Evolutionary conservation across 2,797 vertebrate species (phyloP), one percentile per base, ranked within the genome.

Genomic region (Syngnathus rostellatus): DNA sequence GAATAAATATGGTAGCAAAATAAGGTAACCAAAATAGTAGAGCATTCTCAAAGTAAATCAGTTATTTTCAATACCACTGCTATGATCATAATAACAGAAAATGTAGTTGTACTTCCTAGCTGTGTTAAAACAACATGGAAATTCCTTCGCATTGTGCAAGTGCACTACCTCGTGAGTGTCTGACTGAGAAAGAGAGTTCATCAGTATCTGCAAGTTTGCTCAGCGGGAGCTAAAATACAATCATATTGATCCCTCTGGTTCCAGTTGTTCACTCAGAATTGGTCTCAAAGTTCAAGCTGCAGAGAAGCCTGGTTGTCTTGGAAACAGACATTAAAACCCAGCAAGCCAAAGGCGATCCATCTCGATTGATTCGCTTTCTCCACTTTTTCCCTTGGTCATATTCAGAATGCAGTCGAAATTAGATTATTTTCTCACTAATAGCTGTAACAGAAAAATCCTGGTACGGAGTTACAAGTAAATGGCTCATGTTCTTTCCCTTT

Each of bases 201-300:
- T n/a, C 58, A 39, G 38, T 38, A 10, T n/a, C 16, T 17, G 8
- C 5, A 11, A 19, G 8, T 9, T 64, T 64, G 37, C 54, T 21
- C 2, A 63, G 5, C 50, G n/a, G 10, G 7, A 43, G 8, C 25
- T 64, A 62, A 45, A 59, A 62, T 48, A 65, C 23, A 63, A 45
- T 58, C 59, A 54, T 0, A 88, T 86, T 73, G 85, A 90, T 83
- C 71, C 2, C 0, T 50, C 21, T 2, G 7, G 66, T 81, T 31
- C 38, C 25, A 23, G 45, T 17, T 50, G 58, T 16, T 76, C 54
- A 51, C 53, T 64, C 76, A 68, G 68, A 76, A 83, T 84, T 82
- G 75, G 76, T 87, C 70, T 88, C 87, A 90, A 90, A 91, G 89
- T 88, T 85, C 89, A 88, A 85, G 53, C 68, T 82, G 74, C 67